Base-by-base conservation (phyloP, 2,797 vertebrate genomes). In the Manis pentadactyla region DNA sequence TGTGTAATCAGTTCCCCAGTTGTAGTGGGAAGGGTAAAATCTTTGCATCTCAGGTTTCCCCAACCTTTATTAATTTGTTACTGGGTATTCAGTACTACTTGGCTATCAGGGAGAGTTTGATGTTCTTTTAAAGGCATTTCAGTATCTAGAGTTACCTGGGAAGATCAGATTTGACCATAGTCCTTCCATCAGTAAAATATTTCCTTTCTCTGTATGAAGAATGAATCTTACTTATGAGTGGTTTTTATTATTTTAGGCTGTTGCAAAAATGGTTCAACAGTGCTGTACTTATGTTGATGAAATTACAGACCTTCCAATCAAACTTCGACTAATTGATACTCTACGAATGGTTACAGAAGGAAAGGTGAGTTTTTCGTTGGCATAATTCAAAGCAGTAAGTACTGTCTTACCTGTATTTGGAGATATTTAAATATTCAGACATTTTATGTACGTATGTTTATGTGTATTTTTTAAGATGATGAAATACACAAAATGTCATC, bases 231-330 rank as follows among this genome's bases (percentile, higher is more conserved):
- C 31, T 97, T 95, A 75, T 7, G 49, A 88, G 37, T 25, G 29
- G 21, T 90, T 96, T 89, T 90, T 93, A 64, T 94, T 97, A 59
- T 98, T 98, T 88, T 88, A 99, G 99, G 99, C 99, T 98, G 99
- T 99, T 98, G 99, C 99, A 97, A 99, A 99, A 99, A 99, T 99
- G 99, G 99, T 99, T 94, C 99, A 99, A 93, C 99, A 99, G 98
- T 99, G 99, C 98, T 99, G 99, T 98, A 99, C 99, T 88, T 99
- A 99, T 0, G 99, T 99, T 83, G 99, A 99, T 93, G 98, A 99
- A 88, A 96, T 99, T 97, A 99, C 99, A 96, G 99, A 99, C 97
- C 98, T 99, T 68, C 98, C 99, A 11, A 99, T 99, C 98, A 99
- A 99, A 98, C 99, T 99, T 97, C 98, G 99, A 84, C 98, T 99